Base-by-base conservation (phyloP, 2,797 vertebrate species). In the Pelobates cultripes region DNA sequence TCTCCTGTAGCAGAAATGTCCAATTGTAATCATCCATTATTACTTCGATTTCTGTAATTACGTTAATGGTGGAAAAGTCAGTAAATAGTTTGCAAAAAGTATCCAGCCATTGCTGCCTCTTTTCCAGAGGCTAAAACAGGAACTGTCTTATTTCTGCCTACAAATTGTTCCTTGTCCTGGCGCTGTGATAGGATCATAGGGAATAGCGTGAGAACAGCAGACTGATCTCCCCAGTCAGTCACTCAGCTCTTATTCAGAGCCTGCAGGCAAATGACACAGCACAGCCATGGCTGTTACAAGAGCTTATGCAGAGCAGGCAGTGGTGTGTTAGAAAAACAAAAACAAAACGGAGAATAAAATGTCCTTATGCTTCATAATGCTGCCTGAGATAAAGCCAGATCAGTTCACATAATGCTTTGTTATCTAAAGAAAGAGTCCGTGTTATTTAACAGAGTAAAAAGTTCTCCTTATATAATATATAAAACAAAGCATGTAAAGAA, bases 131-230 rank as follows among this genome's bases (percentile, higher is more conserved):
- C 63, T 70, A 43, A 61, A 64, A 70, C 53, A 41, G 43, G 55
- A 70, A 51, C 67, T 61, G 42, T 9, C 73, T 81, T 43, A 61
- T n/a, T 69, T 75, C 73, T 40, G 40, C 14, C 28, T 45, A 66
- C 61, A 66, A 81, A 75, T 81, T 70, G 73, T 53, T 76, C 28
- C 15, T 61, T 13, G 45, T 68, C 70, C 43, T 61, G 43, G 5
- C 47, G 57, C 9, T 73, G 72, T 67, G 75, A 55, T 60, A 44
- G 76, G 73, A 41, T 40, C 14, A 12, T 64, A 17, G 61, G 3
- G 77, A 63, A 55, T 83, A 69, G 84, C 84, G 84, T 83, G 84
- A 81, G 84, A 79, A 55, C 53, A 61, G 80, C 68, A 72, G 80
- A 51, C 69, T 61, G 28, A 13, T 66, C 68, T 64, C 41, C 41